A percentile compares a stretch with the other conserved stretches of the same genome.
These are phyloP conservation scores for Malachius bipustulatus DNA, from an alignment of 2,888 invertebrate genomes.

Conservation along the genomic window DNA sequence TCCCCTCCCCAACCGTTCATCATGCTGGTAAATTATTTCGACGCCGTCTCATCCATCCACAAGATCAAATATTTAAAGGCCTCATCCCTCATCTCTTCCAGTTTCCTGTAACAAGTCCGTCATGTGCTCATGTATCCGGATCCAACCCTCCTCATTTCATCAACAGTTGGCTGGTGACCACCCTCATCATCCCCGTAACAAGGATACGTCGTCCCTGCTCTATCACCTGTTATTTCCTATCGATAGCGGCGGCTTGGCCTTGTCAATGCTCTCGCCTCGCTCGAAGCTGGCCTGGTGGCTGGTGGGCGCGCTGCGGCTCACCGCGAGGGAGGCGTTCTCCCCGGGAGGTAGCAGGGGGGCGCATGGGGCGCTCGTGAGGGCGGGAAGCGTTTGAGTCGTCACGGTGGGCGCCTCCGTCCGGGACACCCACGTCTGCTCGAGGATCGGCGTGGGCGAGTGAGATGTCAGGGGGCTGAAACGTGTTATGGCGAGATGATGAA, in stretches of 20 bases:
- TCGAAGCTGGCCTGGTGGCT: conserved; percentile 37
- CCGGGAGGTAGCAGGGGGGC: conserved; percentile 15
- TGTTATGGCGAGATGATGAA: neutral
- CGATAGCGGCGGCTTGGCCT: conserved; percentile 22
- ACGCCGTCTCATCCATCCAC: no score
- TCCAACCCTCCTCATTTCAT: no score
- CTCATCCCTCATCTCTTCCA: no score
- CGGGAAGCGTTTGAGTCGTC: conserved; percentile 21
- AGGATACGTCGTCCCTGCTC: no score
- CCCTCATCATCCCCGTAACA: no score
- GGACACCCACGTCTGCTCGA: conserved; percentile 39
- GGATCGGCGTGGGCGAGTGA: conserved; percentile 41
- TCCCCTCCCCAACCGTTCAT: no score
- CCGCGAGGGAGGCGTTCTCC: conserved; percentile 34
- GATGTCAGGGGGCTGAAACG: conserved; percentile 42
- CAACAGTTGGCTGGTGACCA: no score
- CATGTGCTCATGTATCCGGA: no score
- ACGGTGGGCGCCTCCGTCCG: conserved; percentile 29
- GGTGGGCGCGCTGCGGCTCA: conserved; percentile 36
- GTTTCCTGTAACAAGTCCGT: no score
- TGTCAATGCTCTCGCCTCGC: conserved; percentile 34
- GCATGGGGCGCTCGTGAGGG: conserved; percentile 19
- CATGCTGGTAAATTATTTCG: no score
- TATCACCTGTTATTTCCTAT: conserved; percentile 21
- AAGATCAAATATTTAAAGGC: no score